Conservation (phyloP, 2,888 invertebrate genomes). For the Parnassius glacialis region DNA sequence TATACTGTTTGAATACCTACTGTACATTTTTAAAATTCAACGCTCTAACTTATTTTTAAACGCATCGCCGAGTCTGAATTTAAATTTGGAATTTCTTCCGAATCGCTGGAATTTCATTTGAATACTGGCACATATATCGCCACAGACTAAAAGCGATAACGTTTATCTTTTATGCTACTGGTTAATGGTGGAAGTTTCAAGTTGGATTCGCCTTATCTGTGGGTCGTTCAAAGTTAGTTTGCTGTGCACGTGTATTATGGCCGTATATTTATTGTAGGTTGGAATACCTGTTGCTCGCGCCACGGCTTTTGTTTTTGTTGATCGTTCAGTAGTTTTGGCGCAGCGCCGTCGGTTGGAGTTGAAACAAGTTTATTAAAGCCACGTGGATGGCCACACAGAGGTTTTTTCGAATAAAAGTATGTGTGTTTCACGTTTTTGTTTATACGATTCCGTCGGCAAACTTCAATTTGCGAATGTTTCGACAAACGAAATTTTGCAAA, state of each 20-base stretch:
- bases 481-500: constrained; percentile 4
- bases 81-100: constrained; percentile 43
- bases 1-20: constrained; percentile 38
- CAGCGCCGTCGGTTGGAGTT: constrained; percentile 44
- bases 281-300: constrained; percentile 56
- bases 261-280: constrained; percentile 28
- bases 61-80: constrained; percentile 40
- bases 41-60: constrained; percentile 33
- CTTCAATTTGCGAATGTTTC: not conserved
- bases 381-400: constrained; percentile 26
- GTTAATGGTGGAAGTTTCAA: constrained; percentile 20
- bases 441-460: constrained; percentile 5
- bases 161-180: constrained; percentile 23
- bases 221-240: constrained; percentile 27
- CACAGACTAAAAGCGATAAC: constrained; percentile 23
- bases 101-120: constrained; percentile 33
- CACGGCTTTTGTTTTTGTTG: constrained; percentile 65
- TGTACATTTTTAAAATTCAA: constrained; percentile 42
- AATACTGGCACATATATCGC: constrained; percentile 29
- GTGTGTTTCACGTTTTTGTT: constrained; percentile 19
- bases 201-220: constrained; percentile 30
- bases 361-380: constrained; percentile 36
- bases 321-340: constrained; percentile 58
- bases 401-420: constrained; percentile 22
- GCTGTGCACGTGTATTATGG: constrained; percentile 28